Base-by-base conservation (phyloP, 1,140 invertebrate species). In the Melitaea cinxia region DNA sequence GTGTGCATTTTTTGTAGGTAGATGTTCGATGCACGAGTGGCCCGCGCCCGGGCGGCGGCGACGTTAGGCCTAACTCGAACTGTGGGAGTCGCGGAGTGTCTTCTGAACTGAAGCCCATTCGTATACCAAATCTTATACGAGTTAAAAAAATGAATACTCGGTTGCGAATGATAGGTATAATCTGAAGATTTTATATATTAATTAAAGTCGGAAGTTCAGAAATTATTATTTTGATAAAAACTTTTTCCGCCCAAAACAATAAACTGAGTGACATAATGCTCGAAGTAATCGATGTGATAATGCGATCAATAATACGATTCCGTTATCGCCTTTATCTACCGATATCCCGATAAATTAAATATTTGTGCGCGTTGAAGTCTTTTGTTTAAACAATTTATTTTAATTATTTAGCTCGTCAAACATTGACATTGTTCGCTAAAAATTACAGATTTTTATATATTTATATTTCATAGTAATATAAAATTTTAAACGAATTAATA, bases 331-430 rank as follows among this genome's bases (percentile, higher is more conserved):
- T 59, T 67, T 74, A 70, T 76, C 74, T 75, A 72, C 81, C 55
- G 70, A 75, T 72, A 59, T 77, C 70, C 69, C 67, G 80, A 86
- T 83, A 81, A 79, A 75, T 77, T 76, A 58, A 76, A 76, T 77
- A 71, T 75, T 59, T 59, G 42, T 47, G 73, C 85, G 81, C 88
- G 88, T 90, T 89, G 83, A 89, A 79, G 75, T 90, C 88, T 90
- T 90, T 89, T 85, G 62, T 75, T 77, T 79, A 57, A 61, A 68
- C 42, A 35, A 65, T 49, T 23, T 35, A 4, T 42, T 2, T 42
- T 47, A 2, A 23, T 23, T 12, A 47, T 23, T 47, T n/a, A 6
- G 5, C 42, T 23, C 19, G 7, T 14, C 14, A 4, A 17, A 17
- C 15, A 17, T 17, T 7, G n/a, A n/a, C n/a, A 9, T 47, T 12